Evolutionary conservation across 2,113 vertebrate species (phyloP).

Genomic region (Clarias gariepinus): DNA sequence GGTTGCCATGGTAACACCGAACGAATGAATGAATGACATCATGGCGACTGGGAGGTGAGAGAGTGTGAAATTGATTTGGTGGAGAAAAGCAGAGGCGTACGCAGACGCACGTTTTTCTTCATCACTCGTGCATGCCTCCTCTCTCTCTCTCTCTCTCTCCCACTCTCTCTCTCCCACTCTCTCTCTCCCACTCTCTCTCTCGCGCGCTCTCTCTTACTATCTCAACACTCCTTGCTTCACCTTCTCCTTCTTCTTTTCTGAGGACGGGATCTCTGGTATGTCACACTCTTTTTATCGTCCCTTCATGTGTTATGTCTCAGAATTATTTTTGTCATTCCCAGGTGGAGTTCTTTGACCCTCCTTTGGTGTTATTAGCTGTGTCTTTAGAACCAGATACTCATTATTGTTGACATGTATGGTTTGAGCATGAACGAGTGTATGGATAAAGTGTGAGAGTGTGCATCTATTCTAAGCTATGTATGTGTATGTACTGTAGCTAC

Average conservation of each 20-base stretch:
- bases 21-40: slow-evolving; percentile 93
- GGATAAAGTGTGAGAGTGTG: slow-evolving; percentile 15
- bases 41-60: slow-evolving; percentile 81
- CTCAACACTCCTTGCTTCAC: slow-evolving; percentile 29
- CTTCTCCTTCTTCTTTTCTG: slow-evolving; percentile 29
- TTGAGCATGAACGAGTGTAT: neutral
- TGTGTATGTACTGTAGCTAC: slow-evolving; percentile 42
- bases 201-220: neutral
- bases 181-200: neutral
- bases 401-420: neutral
- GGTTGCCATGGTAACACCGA: slow-evolving; percentile 90
- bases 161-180: neutral
- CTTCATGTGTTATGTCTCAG: slow-evolving; percentile 18
- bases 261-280: slow-evolving; percentile 51
- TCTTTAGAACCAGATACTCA: neutral
- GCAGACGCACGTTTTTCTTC: slow-evolving; percentile 70
- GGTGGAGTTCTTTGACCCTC: neutral
- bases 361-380: neutral
- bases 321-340: neutral
- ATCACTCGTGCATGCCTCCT: slow-evolving; percentile 23
- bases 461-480: slow-evolving; percentile 37
- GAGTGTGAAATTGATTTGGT: slow-evolving; percentile 95
- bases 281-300: slow-evolving; percentile 28
- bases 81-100: slow-evolving; percentile 75
- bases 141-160: slow-evolving; percentile 18